Evolutionary conservation across 37 sponge, comb jelly and placozoan species (phyloP), one percentile per base, ranked within the genome.

Genomic region (Geodia barretti): DNA sequence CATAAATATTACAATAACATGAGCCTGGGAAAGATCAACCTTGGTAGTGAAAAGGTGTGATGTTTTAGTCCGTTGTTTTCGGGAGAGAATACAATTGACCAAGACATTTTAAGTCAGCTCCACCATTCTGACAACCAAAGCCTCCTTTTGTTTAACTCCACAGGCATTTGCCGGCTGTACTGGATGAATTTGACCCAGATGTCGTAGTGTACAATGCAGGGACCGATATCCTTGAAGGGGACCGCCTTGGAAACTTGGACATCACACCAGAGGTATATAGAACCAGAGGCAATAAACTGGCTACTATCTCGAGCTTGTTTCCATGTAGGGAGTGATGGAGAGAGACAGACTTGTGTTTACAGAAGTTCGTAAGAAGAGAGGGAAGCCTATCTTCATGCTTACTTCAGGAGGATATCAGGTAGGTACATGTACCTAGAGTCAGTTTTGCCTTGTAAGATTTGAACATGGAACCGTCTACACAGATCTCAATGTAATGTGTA

Each of bases 361-460:
- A 17, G 85, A 86, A 30, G 86, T 82, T 3, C 65, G 85, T 31
- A 63, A 54, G 32, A 58, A 64, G 1, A 86, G 87, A 67, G 62
- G 61, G n/a, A 90, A 93, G 23, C 97, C 97, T 37, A 84, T 96
- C 62, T 68, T 96, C 82, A 96, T 96, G 97, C 86, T 96, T 7
- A 93, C 94, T 20, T 86, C 91, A 62, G 97, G 97, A 37, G 97
- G 97, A 8, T 96, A 93, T 58, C 97, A 94, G 86, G 90, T 84
- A 74, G 24, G 78, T 9, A 75, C 76, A 41, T 20, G 19, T 21
- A 58, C 60, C 19, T 58, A 58, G 60, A 58, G n/a, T n/a, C n/a
- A n/a, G n/a, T n/a, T n/a, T n/a, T n/a, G n/a, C n/a, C n/a, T n/a
- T n/a, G n/a, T n/a, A n/a, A n/a, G n/a, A n/a, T n/a, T n/a, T n/a